These are phyloP conservation scores for Patagioenas fasciata DNA, from an alignment of 2,113 vertebrate genomes.

Conservation along the genomic window DNA sequence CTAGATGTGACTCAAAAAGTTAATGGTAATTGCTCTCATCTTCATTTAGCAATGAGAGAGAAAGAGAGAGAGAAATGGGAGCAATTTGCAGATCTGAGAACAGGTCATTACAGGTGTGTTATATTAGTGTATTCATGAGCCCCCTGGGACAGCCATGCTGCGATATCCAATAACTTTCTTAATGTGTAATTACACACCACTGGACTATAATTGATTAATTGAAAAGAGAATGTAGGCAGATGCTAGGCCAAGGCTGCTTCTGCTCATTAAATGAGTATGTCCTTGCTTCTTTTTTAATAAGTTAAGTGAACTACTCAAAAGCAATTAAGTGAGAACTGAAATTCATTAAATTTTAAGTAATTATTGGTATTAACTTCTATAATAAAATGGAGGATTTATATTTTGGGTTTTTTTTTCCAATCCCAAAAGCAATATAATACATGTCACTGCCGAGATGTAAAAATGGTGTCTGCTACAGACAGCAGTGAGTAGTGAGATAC, in stretches of 20 bases:
- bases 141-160: constrained; percentile 75
- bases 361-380: constrained; percentile 77
- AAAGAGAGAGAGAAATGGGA: constrained; percentile 71
- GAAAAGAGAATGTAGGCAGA: constrained; percentile 82
- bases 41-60: constrained; percentile 72
- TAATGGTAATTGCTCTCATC: constrained; percentile 77
- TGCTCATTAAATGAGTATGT: constrained; percentile 80
- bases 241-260: constrained; percentile 77
- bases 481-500: not conserved
- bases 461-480: not conserved
- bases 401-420: constrained; percentile 24
- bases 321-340: constrained; percentile 79
- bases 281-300: constrained; percentile 81
- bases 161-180: constrained; percentile 81
- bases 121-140: constrained; percentile 80
- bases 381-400: constrained; percentile 75
- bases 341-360: constrained; percentile 83
- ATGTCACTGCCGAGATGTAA: not conserved
- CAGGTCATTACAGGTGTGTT: constrained; percentile 83
- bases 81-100: constrained; percentile 74
- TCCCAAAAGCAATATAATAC: constrained; percentile 57
- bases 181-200: constrained; percentile 84
- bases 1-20: constrained; percentile 75
- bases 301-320: constrained; percentile 80
- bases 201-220: constrained; percentile 84